A percentile compares a stretch with the other conserved stretches of the same genome.
phyloP scores from a whole-genome alignment of 2,113 vertebrate species.

The Carollia perspicillata region DNA sequence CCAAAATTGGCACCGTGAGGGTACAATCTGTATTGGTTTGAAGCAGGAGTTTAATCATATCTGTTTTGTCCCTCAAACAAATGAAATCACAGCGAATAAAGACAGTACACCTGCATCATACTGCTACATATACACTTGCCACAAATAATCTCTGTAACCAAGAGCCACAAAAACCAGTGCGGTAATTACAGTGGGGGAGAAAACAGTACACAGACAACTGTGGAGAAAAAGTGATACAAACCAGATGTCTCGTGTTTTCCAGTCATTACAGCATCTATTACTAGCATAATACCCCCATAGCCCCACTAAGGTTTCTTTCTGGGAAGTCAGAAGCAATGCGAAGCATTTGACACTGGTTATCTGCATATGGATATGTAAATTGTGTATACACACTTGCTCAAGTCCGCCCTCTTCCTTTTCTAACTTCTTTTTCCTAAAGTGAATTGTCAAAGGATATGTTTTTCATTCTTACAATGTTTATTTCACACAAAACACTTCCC shows the following conservation, averaged over 20 bases:
- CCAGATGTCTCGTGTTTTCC: not conserved
- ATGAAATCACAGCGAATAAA: conserved; percentile 36
- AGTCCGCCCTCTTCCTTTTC: not conserved
- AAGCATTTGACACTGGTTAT: not conserved
- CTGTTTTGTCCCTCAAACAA: conserved; percentile 1
- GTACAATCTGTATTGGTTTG: not conserved
- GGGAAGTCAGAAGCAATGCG: not conserved
- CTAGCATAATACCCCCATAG: fast-evolving
- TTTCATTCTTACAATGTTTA: not conserved
- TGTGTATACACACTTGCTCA: not conserved
- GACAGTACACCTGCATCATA: not conserved
- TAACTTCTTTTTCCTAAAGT: not conserved
- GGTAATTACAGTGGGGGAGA: not conserved
- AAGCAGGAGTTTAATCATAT: conserved; percentile 30
- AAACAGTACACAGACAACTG: not conserved
- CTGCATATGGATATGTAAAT: not conserved
- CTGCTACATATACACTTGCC: not conserved
- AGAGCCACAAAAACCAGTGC: not conserved
- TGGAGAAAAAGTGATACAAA: not conserved
- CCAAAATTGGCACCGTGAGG: not conserved
- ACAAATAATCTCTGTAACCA: conserved; percentile 1
- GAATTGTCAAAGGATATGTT: not conserved
- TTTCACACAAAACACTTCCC: not conserved
- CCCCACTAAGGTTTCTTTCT: not conserved
- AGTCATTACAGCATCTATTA: not conserved